Evolutionary conservation across 1,140 invertebrate species (phyloP), one percentile per base, ranked within the genome.

Genomic region (Drosophila baimaii): DNA sequence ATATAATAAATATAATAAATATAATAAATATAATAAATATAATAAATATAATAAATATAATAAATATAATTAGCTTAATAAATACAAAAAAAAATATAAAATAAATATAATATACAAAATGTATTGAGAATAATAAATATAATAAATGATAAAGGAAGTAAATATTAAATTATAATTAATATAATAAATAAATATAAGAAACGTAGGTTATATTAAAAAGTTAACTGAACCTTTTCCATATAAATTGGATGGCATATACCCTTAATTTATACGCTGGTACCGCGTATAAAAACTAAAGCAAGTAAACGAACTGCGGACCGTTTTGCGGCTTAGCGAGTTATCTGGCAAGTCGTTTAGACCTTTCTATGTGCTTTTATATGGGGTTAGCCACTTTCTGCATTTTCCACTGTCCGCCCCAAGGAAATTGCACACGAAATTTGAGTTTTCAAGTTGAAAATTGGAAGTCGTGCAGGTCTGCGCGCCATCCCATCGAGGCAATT

Each of bases 271-370:
- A 19, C 3, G 0, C 31, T 0, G n/a, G 15, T 35, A 54, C 51
- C 31, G 5, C 41, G 15, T 1, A 23, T 10, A 58, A 44, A 72
- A 71, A 41, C 37, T 51, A 35, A 37, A 64, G 39, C 61, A 61
- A 61, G 43, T 35, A 56, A 76, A 57, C 52, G 52, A 57, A 76
- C 72, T 73, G 66, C 64, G 79, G 65, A 86, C 78, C 79, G 58
- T 79, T 86, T 86, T 86, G 83, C 79, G 84, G 83, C 83, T 88
- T 83, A 88, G 83, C 82, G 70, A 59, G 80, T 78, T 77, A 88
- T 88, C 83, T 82, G 62, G 75, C 75, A 81, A 74, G 78, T 69
- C 64, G 47, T 81, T 77, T 76, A 59, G 71, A 35, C 76, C 25
- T 59, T 58, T 55, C 62, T 57, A 39, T 70, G 63, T 58, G 29